Percentiles rank a stretch among this genome's conserved stretches.
phyloP scores from a whole-genome alignment of 2,888 invertebrate species.

The Chrysodeixis includens region DNA sequence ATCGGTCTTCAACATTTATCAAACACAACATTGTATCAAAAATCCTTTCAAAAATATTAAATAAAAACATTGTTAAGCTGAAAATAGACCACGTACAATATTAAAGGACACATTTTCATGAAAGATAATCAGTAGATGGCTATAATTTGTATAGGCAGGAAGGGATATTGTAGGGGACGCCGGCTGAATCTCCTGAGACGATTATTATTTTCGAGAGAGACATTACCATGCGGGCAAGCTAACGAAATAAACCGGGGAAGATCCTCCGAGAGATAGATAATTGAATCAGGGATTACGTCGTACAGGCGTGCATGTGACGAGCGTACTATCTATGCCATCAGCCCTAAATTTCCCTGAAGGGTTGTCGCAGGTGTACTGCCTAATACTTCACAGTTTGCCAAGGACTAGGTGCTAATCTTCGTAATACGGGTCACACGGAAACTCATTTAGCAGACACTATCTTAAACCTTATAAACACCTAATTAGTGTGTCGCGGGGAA shows the following conservation, averaged over 20 bases:
- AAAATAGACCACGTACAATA: slow-evolving; percentile 22
- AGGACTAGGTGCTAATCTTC: not conserved
- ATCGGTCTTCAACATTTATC: not conserved
- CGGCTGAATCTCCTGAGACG: slow-evolving; percentile 66
- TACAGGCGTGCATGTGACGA: slow-evolving; percentile 64
- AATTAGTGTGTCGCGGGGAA: not conserved
- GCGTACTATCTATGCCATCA: slow-evolving; percentile 34
- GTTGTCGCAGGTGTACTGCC: not conserved
- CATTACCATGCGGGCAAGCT: slow-evolving; percentile 75
- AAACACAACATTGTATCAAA: not conserved
- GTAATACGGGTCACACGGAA: not conserved
- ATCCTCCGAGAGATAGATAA: slow-evolving; percentile 70
- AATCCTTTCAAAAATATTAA: not conserved
- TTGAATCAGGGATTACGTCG: slow-evolving; percentile 72
- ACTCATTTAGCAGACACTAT: not conserved
- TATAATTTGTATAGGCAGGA: slow-evolving; percentile 57
- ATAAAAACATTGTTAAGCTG: slow-evolving; percentile 16
- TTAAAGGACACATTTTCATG: slow-evolving; percentile 29
- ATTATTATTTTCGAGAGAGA: slow-evolving; percentile 75
- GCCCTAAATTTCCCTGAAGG: not conserved
- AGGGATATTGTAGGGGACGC: slow-evolving; percentile 64
- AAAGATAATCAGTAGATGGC: slow-evolving; percentile 60
- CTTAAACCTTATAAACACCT: not conserved
- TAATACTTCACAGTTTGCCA: not conserved
- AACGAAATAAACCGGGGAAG: slow-evolving; percentile 73